A percentile compares a stretch with the other conserved stretches of the same genome.
Conservation (phyloP, 2,113 vertebrate genomes). For the Engystomops pustulosus region DNA sequence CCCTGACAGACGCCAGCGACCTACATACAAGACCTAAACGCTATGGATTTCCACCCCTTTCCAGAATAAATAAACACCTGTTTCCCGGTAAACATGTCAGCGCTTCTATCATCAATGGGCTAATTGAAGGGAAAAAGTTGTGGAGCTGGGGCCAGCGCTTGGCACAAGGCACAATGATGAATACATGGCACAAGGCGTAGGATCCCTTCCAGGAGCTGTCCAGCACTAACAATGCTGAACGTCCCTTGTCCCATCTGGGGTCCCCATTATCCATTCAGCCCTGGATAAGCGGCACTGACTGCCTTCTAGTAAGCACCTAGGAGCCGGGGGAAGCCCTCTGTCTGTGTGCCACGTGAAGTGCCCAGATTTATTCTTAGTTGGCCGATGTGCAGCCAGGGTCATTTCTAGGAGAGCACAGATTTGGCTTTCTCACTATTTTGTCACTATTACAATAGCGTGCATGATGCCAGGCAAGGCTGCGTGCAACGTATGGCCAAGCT, state of each 20-base stretch:
- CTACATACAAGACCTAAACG: background rate
- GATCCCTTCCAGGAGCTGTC: constrained; percentile 35
- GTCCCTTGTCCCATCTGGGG: constrained; percentile 12
- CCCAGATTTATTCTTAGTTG: background rate
- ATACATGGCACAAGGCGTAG: background rate
- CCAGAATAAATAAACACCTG: constrained; percentile 25
- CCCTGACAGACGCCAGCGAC: background rate
- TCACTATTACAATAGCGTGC: background rate
- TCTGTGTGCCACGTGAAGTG: background rate
- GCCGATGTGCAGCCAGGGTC: constrained; percentile 19
- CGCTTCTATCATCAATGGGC: background rate
- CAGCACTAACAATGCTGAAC: constrained; percentile 23
- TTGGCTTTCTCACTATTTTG: background rate
- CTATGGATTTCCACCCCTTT: background rate
- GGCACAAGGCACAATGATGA: constrained; percentile 9
- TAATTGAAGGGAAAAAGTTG: background rate
- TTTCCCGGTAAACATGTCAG: constrained; percentile 3
- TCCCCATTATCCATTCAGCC: background rate
- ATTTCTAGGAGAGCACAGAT: constrained; percentile 13
- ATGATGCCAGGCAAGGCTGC: background rate
- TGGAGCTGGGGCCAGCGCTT: background rate
- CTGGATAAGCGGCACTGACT: background rate
- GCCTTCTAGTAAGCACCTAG: background rate
- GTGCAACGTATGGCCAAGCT: background rate
- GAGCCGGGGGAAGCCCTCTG: background rate